A percentile compares a stretch with the other conserved stretches of the same genome.
These are phyloP conservation scores for Gnathonemus longibarbis DNA, from an alignment of 2,113 vertebrate genomes.

Conservation along the genomic window DNA sequence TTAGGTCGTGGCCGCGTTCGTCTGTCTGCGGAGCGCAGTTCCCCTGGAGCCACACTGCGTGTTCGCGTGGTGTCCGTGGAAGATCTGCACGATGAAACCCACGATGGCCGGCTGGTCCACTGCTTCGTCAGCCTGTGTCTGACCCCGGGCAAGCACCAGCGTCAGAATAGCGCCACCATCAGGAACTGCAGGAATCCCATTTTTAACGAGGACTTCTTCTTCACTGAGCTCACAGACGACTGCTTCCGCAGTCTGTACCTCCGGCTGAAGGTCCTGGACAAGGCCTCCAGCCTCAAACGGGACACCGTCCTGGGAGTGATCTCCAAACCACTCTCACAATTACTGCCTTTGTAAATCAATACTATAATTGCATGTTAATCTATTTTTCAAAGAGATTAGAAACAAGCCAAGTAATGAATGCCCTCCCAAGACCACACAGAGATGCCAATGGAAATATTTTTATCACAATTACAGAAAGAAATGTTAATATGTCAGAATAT, in stretches of 20 bases:
- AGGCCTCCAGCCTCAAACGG: slow-evolving; percentile 43
- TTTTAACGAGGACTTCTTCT: slow-evolving; percentile 68
- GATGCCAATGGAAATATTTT: background rate
- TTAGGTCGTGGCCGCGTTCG: slow-evolving; percentile 46
- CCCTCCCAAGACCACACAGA: background rate
- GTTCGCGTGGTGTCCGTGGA: slow-evolving; percentile 57
- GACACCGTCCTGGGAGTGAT: slow-evolving; percentile 45
- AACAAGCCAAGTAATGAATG: background rate
- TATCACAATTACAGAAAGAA: background rate
- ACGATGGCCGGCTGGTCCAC: slow-evolving; percentile 36
- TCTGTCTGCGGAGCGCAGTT: slow-evolving; percentile 45
- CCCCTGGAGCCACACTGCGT: slow-evolving; percentile 36
- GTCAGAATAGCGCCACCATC: slow-evolving; percentile 55
- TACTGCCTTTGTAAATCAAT: slow-evolving; percentile 38
- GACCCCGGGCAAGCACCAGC: slow-evolving; percentile 57
- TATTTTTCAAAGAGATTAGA: background rate
- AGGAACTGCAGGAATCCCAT: slow-evolving; percentile 50
- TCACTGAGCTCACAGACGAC: slow-evolving; percentile 47
- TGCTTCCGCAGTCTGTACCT: slow-evolving; percentile 47
- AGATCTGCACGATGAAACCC: slow-evolving; percentile 30
- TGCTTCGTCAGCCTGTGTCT: slow-evolving; percentile 56
- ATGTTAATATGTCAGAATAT: background rate
- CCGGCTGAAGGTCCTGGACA: slow-evolving; percentile 55
- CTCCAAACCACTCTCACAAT: slow-evolving; percentile 48
- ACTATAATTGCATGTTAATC: background rate